Percentiles rank a stretch among this genome's conserved stretches.
Evolutionary conservation across 2,888 invertebrate genomes (phyloP).

Genomic region (Trissonchulus latispiculum): DNA sequence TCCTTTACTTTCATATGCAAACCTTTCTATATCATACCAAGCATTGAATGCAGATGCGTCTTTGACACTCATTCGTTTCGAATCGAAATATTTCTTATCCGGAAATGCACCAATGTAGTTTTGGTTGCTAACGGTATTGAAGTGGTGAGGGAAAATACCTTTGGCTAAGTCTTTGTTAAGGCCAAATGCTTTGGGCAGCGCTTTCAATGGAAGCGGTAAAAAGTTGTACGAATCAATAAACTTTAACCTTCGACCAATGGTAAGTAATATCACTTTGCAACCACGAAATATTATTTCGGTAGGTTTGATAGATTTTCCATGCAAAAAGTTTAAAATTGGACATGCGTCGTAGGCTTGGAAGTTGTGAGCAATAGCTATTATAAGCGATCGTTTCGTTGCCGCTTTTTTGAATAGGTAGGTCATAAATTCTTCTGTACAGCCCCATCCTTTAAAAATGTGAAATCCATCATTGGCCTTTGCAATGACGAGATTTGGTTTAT

Average conservation of each 20-base stretch:
- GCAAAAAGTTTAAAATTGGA: background rate
- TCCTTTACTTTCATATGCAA: constrained; percentile 5
- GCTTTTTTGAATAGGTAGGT: background rate
- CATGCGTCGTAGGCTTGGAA: constrained; percentile 19
- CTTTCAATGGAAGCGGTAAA: constrained; percentile 19
- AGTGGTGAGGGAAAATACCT: constrained; percentile 19
- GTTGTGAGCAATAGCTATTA: constrained; percentile 24
- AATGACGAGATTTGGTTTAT: background rate
- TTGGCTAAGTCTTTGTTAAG: background rate
- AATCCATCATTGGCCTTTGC: background rate
- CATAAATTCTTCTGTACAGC: background rate
- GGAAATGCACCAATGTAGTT: background rate
- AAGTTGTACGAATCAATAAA: constrained; percentile 17
- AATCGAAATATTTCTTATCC: constrained; percentile 18
- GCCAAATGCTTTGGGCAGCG: constrained; percentile 18
- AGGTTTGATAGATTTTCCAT: constrained; percentile 9
- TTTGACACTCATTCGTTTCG: background rate
- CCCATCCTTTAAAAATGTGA: background rate
- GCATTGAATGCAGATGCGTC: background rate
- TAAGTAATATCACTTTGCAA: constrained; percentile 19
- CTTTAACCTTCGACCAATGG: background rate
- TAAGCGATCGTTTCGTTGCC: background rate
- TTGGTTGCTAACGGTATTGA: constrained; percentile 17
- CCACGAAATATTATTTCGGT: constrained; percentile 4
- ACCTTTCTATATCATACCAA: background rate